Percentiles rank a stretch among this genome's conserved stretches.
Conservation (phyloP, 2,888 invertebrate genomes). For the Scaptomyza flava region DNA sequence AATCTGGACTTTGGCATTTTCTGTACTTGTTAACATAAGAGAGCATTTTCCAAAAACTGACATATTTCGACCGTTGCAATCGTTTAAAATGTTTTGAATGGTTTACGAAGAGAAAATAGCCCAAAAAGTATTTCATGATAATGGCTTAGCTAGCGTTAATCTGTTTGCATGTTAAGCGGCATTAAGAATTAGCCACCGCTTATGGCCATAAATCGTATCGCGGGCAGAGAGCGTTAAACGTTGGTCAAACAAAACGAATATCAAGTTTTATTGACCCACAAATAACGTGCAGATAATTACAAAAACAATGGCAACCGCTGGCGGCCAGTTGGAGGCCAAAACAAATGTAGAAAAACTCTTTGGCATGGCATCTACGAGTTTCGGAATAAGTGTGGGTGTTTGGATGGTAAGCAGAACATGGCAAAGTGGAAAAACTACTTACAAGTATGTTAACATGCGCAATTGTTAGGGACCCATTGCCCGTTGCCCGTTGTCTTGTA, state of each 20-base stretch:
- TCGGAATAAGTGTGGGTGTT: conserved; percentile 19
- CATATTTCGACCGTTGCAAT: neutral
- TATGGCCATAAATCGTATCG: conserved; percentile 63
- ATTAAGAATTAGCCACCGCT: conserved; percentile 63
- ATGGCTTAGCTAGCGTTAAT: conserved; percentile 38
- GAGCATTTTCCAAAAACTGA: neutral
- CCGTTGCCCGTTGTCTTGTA: conserved; percentile 42
- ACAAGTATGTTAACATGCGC: conserved; percentile 80
- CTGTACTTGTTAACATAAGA: neutral
- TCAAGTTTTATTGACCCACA: conserved; percentile 79
- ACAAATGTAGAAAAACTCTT: conserved; percentile 58
- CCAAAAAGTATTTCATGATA: conserved; percentile 35
- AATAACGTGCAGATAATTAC: conserved; percentile 80
- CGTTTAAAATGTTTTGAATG: conserved; percentile 5
- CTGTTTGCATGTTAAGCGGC: conserved; percentile 65
- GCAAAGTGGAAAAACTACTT: conserved; percentile 77
- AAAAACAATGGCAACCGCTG: conserved; percentile 69
- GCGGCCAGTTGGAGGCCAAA: conserved; percentile 60
- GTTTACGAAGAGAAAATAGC: neutral
- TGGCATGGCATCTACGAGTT: conserved; percentile 25
- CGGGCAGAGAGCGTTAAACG: conserved; percentile 38
- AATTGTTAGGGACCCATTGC: conserved; percentile 60
- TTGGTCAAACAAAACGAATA: conserved; percentile 65
- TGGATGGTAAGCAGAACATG: conserved; percentile 47
- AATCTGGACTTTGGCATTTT: too few species aligned